Evolutionary conservation across 2,888 invertebrate genomes (phyloP).

Genomic region (Hypomecis atomaria): DNA sequence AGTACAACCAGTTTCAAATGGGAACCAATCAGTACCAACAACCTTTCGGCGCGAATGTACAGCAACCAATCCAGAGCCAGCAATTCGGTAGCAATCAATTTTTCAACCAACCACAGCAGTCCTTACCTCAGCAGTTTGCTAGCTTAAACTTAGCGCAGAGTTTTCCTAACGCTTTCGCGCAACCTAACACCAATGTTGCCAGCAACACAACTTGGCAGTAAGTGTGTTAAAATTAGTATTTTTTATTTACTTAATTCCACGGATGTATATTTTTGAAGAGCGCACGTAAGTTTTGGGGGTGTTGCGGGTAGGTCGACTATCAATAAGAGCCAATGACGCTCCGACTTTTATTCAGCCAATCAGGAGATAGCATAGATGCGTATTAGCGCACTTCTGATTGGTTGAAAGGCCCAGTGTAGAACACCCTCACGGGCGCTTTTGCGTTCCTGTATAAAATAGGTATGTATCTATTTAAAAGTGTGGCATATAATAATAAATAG

Average conservation of each 20-base stretch:
- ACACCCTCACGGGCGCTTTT: not conserved
- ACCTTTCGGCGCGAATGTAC: constrained; percentile 40
- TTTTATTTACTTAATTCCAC: constrained; percentile 36
- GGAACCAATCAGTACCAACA: constrained; percentile 56
- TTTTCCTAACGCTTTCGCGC: constrained; percentile 72
- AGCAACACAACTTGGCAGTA: constrained; percentile 80
- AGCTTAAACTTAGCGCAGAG: constrained; percentile 71
- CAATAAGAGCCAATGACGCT: constrained; percentile 1
- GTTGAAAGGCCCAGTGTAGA: not conserved
- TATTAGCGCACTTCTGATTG: not conserved
- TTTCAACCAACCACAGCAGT: constrained; percentile 58
- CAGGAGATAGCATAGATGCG: constrained; percentile 4
- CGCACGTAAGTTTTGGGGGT: constrained; percentile 22
- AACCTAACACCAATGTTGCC: constrained; percentile 71
- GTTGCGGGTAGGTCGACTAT: constrained; percentile 4
- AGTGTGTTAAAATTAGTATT: constrained; percentile 26
- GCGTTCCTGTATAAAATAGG: constrained; percentile 25
- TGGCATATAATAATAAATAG: constrained; percentile 16
- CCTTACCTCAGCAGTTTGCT: constrained; percentile 71
- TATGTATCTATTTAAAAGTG: constrained; percentile 16
- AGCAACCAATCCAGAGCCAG: constrained; percentile 54
- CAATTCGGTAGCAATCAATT: constrained; percentile 52
- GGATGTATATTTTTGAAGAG: constrained; percentile 32
- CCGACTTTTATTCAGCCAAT: constrained; percentile 7
- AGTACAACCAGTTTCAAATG: constrained; percentile 70